Evolutionary conservation across 1,140 invertebrate species (phyloP).

Genomic region (Chironomus striatipennis): DNA sequence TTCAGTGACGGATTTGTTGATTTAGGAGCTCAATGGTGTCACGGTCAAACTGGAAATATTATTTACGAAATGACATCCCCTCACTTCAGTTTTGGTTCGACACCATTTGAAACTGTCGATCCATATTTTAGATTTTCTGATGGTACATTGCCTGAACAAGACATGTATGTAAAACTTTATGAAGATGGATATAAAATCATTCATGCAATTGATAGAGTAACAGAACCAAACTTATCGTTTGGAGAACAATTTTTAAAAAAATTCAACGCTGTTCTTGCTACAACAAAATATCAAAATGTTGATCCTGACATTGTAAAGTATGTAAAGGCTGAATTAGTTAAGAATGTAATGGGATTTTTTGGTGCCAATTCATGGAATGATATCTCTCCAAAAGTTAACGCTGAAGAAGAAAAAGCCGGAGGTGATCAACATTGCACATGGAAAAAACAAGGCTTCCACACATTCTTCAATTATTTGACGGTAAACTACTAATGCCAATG

Average conservation of each 20-base stretch:
- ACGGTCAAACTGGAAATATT: slow-evolving; percentile 55
- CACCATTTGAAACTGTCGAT: slow-evolving; percentile 31
- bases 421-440: slow-evolving; percentile 51
- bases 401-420: slow-evolving; percentile 49
- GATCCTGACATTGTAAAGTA: slow-evolving; percentile 35
- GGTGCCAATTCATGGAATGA: slow-evolving; percentile 51
- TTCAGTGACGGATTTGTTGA: slow-evolving; percentile 59
- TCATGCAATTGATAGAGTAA: slow-evolving; percentile 31
- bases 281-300: slow-evolving; percentile 30
- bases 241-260: slow-evolving; percentile 38
- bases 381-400: slow-evolving; percentile 45
- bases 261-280: slow-evolving; percentile 26
- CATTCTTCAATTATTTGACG: slow-evolving; percentile 49
- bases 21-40: slow-evolving; percentile 67
- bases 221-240: slow-evolving; percentile 35
- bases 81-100: slow-evolving; percentile 42
- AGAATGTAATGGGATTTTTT: slow-evolving; percentile 47
- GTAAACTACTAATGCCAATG: slow-evolving; percentile 34
- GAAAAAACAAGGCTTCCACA: slow-evolving; percentile 52
- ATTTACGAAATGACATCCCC: slow-evolving; percentile 56
- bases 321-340: slow-evolving; percentile 47
- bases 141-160: slow-evolving; percentile 33
- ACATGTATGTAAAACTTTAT: slow-evolving; percentile 31
- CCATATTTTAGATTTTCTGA: slow-evolving; percentile 37
- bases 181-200: slow-evolving; percentile 31